These are phyloP conservation scores for Dynastes hyllus DNA, from an alignment of 2,888 invertebrate genomes.

Conservation along the genomic window DNA sequence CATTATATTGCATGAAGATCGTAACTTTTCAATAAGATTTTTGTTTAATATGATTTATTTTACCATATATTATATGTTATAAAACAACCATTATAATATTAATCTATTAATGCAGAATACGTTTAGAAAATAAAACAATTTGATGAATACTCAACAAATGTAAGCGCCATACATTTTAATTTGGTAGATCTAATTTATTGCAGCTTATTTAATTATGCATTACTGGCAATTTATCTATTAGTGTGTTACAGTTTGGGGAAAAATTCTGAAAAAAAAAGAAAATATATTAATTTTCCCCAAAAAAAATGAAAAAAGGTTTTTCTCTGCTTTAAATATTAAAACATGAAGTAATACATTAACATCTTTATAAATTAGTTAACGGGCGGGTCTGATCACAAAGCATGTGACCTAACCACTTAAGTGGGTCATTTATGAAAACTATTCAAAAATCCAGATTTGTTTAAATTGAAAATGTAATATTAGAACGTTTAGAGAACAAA, in stretches of 20 bases:
- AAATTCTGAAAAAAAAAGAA: neutral
- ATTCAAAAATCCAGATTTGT: conserved; percentile 11
- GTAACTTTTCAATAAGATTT: conserved; percentile 12
- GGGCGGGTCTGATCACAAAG: conserved; percentile 68
- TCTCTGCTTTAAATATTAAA: neutral
- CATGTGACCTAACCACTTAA: conserved; percentile 69
- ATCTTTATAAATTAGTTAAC: conserved; percentile 53
- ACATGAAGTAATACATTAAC: conserved; percentile 3
- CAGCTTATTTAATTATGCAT: neutral
- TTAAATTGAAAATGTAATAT: conserved; percentile 16
- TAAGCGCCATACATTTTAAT: neutral
- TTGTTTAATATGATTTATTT: conserved; percentile 3
- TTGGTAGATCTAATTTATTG: neutral
- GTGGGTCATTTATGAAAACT: conserved; percentile 65
- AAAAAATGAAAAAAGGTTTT: no score
- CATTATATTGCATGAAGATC: conserved; percentile 29
- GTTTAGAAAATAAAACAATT: neutral
- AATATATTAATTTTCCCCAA: conserved; percentile 4
- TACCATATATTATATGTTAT: neutral
- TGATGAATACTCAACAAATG: neutral
- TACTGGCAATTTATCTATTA: neutral
- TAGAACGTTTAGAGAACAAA: neutral
- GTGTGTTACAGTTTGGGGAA: neutral
- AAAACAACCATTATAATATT: neutral
- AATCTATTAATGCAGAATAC: no score